Evolutionary conservation across 2,113 vertebrate genomes (phyloP).

Genomic region (Ictalurus furcatus): DNA sequence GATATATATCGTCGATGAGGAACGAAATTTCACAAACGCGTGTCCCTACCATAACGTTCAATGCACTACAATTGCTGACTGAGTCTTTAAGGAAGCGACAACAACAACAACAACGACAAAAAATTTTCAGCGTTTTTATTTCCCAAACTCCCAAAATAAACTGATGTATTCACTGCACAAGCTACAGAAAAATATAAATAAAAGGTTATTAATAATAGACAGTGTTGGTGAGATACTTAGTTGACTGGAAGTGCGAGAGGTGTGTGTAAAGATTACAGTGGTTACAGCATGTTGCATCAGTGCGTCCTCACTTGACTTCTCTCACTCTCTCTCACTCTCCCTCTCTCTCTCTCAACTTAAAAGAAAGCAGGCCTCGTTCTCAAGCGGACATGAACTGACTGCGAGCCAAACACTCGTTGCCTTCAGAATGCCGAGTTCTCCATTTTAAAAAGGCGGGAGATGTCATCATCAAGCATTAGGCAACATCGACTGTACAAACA

Average conservation of each 20-base stretch:
- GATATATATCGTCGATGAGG: neutral
- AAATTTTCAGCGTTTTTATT: neutral
- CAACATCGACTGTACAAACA: neutral
- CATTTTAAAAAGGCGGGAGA: constrained; percentile 37
- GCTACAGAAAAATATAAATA: neutral
- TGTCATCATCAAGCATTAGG: constrained; percentile 36
- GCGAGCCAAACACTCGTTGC: neutral
- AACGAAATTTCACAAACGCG: neutral
- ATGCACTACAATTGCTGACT: neutral
- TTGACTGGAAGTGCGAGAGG: neutral
- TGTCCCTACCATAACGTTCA: neutral
- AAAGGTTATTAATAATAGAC: neutral
- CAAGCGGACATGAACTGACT: constrained; percentile 32
- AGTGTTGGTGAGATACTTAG: neutral
- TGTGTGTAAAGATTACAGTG: neutral
- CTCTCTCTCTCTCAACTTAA: constrained; percentile 42
- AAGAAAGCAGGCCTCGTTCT: constrained; percentile 44
- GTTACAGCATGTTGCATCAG: constrained; percentile 66
- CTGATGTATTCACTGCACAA: neutral
- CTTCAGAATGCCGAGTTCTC: constrained; percentile 26
- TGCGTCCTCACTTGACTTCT: constrained; percentile 40
- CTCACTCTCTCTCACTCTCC: constrained; percentile 30
- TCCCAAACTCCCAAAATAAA: neutral
- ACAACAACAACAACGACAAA: too few relatives aligned
- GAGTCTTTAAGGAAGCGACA: neutral